These are phyloP conservation scores for Chloropsis hardwickii DNA, from an alignment of 2,113 vertebrate genomes.

Conservation along the genomic window DNA sequence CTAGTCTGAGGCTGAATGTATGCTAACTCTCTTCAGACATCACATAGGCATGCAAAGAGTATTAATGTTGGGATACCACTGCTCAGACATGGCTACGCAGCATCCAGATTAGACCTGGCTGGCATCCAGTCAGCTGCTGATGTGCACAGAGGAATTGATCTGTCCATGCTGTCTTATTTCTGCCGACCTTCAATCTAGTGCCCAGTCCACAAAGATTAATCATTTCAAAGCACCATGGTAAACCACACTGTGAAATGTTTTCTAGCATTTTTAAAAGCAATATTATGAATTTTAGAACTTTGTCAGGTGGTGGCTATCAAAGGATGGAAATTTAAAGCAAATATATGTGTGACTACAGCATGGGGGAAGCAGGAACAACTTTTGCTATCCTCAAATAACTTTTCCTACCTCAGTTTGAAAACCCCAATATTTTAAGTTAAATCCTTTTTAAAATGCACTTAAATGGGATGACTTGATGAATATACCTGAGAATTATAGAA, in stretches of 20 bases:
- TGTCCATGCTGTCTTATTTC: not conserved
- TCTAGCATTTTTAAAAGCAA: not conserved
- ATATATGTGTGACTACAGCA: not conserved
- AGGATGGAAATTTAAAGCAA: not conserved
- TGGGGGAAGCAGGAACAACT: not conserved
- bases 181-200: not conserved
- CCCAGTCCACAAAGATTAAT: not conserved
- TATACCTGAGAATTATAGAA: not conserved
- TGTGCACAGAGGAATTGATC: not conserved
- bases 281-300: not conserved
- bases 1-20: not conserved
- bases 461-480: not conserved
- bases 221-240: not conserved
- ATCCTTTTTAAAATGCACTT: not conserved
- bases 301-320: not conserved
- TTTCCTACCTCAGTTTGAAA: not conserved
- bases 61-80: not conserved
- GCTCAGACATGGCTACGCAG: not conserved
- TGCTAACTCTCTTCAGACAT: not conserved
- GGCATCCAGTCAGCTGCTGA: not conserved
- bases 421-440: not conserved
- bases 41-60: not conserved
- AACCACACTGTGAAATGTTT: not conserved
- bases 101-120: not conserved
- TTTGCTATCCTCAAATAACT: not conserved